phyloP scores from a whole-genome alignment of 2,113 vertebrate species.

The Sprattus sprattus region DNA sequence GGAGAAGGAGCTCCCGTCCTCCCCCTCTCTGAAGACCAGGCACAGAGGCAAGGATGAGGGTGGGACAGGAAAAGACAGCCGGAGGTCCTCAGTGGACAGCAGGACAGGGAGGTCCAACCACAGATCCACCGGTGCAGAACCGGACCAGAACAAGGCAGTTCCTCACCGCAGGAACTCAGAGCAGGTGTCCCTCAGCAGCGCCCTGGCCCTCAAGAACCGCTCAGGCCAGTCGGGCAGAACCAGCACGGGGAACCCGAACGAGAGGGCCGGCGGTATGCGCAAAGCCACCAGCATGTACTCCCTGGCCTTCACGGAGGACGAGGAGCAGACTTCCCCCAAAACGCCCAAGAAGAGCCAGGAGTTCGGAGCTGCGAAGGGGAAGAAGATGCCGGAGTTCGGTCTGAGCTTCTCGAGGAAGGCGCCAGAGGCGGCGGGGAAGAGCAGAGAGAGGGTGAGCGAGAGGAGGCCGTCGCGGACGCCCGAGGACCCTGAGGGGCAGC shows the following conservation, averaged over 20 bases:
- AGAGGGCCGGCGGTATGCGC: constrained; percentile 54
- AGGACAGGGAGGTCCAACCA: constrained; percentile 39
- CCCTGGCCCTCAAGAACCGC: background rate
- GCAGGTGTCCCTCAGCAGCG: constrained; percentile 34
- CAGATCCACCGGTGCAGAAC: constrained; percentile 25
- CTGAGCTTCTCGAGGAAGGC: constrained; percentile 14
- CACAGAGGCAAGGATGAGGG: constrained; percentile 24
- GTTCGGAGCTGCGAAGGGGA: constrained; percentile 15
- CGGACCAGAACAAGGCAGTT: constrained; percentile 33
- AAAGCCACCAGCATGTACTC: constrained; percentile 66
- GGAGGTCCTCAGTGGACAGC: constrained; percentile 26
- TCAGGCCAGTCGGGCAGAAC: constrained; percentile 51
- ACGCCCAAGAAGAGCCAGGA: constrained; percentile 42
- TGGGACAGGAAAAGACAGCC: constrained; percentile 12
- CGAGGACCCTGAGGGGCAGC: constrained; percentile 47
- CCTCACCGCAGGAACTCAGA: constrained; percentile 47
- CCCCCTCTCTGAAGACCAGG: constrained; percentile 51
- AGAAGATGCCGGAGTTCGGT: constrained; percentile 11
- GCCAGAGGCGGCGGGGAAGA: constrained; percentile 20
- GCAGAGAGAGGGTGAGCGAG: constrained; percentile 26
- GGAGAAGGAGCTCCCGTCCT: constrained; percentile 30
- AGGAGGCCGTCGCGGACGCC: constrained; percentile 41
- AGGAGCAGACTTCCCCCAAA: constrained; percentile 50
- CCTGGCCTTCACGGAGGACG: constrained; percentile 48
- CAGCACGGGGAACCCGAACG: constrained; percentile 48